Evolutionary conservation across 2,888 invertebrate species (phyloP).

Genomic region (Lepidonotus clava): DNA sequence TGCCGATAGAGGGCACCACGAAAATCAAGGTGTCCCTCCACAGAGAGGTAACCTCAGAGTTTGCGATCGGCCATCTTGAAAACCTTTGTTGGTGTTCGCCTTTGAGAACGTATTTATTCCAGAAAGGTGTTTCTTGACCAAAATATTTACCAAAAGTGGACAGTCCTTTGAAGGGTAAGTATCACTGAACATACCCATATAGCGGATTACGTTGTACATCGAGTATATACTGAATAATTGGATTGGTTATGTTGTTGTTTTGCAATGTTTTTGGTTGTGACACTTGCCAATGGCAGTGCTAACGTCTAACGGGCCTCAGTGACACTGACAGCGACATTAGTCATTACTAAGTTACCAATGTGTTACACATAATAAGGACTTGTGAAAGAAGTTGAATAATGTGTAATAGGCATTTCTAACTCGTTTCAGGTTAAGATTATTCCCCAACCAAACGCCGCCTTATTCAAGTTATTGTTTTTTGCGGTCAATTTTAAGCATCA

Average conservation of each 20-base stretch:
- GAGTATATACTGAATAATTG: background rate
- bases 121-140: constrained; percentile 12
- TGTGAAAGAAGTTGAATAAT: too few species aligned
- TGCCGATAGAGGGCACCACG: background rate
- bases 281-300: too few species aligned
- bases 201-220: background rate
- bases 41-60: background rate
- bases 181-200: background rate
- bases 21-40: background rate
- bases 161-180: background rate
- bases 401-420: too few species aligned
- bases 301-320: too few species aligned
- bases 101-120: background rate
- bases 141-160: background rate
- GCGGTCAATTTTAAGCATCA: too few species aligned
- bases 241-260: background rate
- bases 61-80: background rate
- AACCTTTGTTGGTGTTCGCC: constrained; percentile 5
- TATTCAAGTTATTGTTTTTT: too few species aligned
- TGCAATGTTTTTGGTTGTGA: too few species aligned
- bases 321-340: too few species aligned
- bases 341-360: too few species aligned
- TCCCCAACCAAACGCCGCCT: too few species aligned
- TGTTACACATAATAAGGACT: too few species aligned
- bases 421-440: too few species aligned